Base-by-base conservation (phyloP, 30 jellyfish, hydroid and myxozoan species). In the Catostylus mosaicus region DNA sequence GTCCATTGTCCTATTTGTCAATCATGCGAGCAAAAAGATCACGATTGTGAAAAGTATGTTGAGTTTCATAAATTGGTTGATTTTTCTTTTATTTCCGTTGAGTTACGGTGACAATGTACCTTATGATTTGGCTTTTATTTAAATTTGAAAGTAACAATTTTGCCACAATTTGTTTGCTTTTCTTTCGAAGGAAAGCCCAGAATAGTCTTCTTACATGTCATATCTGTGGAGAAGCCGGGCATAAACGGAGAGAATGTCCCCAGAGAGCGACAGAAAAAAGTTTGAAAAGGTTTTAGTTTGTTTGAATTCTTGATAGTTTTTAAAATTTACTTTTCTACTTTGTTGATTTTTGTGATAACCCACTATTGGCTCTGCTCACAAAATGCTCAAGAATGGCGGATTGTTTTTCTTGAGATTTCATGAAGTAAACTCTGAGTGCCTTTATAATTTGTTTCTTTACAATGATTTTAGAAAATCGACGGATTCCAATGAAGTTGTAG, bases 161-260 rank as follows among this genome's bases (percentile, higher is more conserved):
- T 26, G 24, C 48, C 32, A 10, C 2, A 50, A 6, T 8, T 33
- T 27, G 10, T 7, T 35, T 60, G 24, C 22, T 48, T 27, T 23
- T 31, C 18, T 48, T 81, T 45, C 62, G n/a, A 4, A 84, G 88
- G 52, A 84, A 43, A 60, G 36, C 22, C 31, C 47, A 12, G 56
- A 75, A 72, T n/a, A n/a, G n/a, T 47, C 10, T 45, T 38, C 31
- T 68, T 30, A 31, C 86, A 4, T 91, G 98, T 72, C 98, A 91
- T 72, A 47, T 72, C 22, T 91, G 98, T 64, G 96, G 94, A 30
- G 94, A 84, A 35, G 35, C n/a, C 18, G 96, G 94, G 0, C 98
- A 91, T 30, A 91, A 91, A 43, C 85, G 98, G 50, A 78, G 64
- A 47, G 90, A 91, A 32, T 91, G 98, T 52, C 97, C 97, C 9